These are phyloP conservation scores for Lasioglossum leucozonium DNA, from an alignment of 2,888 invertebrate species.

Conservation along the genomic window DNA sequence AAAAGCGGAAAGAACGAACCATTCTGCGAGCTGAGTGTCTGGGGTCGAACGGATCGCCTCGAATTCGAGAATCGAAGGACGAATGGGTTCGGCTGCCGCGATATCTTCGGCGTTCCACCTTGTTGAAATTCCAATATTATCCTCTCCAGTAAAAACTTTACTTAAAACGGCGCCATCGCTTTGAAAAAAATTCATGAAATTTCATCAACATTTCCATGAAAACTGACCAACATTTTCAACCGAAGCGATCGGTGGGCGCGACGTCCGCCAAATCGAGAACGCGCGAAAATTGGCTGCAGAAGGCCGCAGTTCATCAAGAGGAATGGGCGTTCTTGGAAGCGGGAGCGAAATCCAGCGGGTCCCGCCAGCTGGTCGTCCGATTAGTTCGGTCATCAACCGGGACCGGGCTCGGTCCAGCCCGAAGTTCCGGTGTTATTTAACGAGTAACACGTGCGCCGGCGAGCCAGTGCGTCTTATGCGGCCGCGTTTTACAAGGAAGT, in stretches of 20 bases:
- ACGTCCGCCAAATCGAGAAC: not conserved
- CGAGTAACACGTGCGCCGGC: constrained; percentile 15
- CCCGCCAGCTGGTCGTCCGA: constrained; percentile 29
- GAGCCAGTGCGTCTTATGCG: not conserved
- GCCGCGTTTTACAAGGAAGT: constrained; percentile 35
- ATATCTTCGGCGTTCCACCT: not conserved
- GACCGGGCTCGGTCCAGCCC: constrained; percentile 2
- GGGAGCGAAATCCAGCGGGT: not conserved
- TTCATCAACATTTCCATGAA: no score
- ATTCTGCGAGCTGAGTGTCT: constrained; percentile 2
- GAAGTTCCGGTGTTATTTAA: not conserved
- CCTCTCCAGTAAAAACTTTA: not conserved
- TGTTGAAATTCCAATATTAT: not conserved
- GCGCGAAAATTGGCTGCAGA: constrained; percentile 12
- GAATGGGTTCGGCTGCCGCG: not conserved
- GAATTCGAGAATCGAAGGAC: not conserved
- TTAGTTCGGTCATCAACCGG: constrained; percentile 24
- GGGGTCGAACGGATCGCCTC: not conserved
- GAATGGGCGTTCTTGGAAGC: constrained; percentile 18
- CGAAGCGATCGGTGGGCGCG: not conserved
- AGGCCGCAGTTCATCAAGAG: constrained; percentile 17
- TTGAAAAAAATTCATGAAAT: no score
- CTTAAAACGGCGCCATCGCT: no score
- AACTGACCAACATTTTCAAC: no score
- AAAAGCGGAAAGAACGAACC: constrained; percentile 7